phyloP scores from a whole-genome alignment of 1,140 invertebrate genomes.

The Drosophila kohkoa region DNA sequence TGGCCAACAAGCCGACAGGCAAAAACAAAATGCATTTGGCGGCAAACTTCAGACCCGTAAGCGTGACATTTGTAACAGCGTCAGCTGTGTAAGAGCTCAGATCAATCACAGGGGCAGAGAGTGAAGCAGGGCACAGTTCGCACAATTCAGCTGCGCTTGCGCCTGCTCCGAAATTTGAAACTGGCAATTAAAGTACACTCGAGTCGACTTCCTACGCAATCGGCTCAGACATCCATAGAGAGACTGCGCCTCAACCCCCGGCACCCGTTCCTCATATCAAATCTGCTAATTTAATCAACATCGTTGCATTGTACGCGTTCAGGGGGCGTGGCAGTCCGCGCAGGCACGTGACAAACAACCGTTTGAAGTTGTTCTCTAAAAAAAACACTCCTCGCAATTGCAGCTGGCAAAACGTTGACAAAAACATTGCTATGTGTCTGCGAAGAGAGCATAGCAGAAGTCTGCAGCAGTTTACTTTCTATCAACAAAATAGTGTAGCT shows the following conservation, averaged over 20 bases:
- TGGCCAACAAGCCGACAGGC: constrained; percentile 26
- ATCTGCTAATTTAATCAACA: constrained; percentile 79
- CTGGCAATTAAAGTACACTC: constrained; percentile 60
- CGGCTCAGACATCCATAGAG: constrained; percentile 13
- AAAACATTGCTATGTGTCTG: not conserved
- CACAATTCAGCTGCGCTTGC: constrained; percentile 66
- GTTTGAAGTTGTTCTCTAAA: constrained; percentile 50
- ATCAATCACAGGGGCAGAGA: not conserved
- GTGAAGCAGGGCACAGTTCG: constrained; percentile 36
- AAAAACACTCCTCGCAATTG: constrained; percentile 24
- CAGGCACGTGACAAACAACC: constrained; percentile 70
- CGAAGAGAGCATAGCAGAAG: not conserved
- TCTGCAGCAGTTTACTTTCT: not conserved
- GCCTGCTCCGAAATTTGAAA: constrained; percentile 75
- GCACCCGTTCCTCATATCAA: constrained; percentile 29
- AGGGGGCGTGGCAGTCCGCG: constrained; percentile 53
- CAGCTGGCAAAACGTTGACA: not conserved
- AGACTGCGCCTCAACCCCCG: not conserved
- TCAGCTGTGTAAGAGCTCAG: constrained; percentile 39
- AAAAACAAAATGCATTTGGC: constrained; percentile 48
- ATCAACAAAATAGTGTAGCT: too few relatives aligned
- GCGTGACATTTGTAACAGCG: constrained; percentile 69
- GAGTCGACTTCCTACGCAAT: constrained; percentile 52
- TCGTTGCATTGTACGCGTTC: constrained; percentile 7
- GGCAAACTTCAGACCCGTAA: constrained; percentile 71